Evolutionary conservation across 2,113 vertebrate species (phyloP), one percentile per base, ranked within the genome.

Genomic region (Myrmophylax atrothorax): DNA sequence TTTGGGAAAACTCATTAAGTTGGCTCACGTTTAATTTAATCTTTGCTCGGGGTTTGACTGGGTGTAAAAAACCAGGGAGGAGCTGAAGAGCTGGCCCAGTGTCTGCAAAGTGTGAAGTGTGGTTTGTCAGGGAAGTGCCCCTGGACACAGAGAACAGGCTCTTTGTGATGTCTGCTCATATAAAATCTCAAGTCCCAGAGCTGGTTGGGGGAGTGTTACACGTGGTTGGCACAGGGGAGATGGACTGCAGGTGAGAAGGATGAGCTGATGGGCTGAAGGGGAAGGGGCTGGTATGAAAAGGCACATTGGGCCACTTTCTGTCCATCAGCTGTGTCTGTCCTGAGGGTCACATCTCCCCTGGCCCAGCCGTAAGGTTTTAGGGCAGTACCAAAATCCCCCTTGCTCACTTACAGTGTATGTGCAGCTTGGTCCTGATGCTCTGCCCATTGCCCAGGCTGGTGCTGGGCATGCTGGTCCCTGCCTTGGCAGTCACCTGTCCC

Each of bases 101-200:
- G 9, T 8, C 14, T 73, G 74, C 14, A 9, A 46, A 37, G 59
- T 18, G 44, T 10, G 6, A 63, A 40, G 70, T 19, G 19, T 58
- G 56, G n/a, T 15, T 55, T 33, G 70, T 62, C n/a, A 46, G n/a
- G 28, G 46, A 77, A 49, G 6, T 9, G 66, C 56, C 47, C 14
- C 1, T 11, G 44, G 28, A 40, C 3, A 15, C 17, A 69, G 31
- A 2, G 26, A 10, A 18, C 16, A 33, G 23, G 47, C 72, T 81
- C 67, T 8, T 18, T 40, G 74, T 8, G 44, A 26, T 6, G 46
- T 17, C 13, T 1, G 19, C 3, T 63, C 2, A 3, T 1, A 18
- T 6, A 12, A 70, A 73, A 59, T 10, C 38, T 12, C 5, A 6
- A 1, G 35, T 47, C 62, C 82, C n/a, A 9, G 35, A 60, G 26